Evolutionary conservation across 2,888 invertebrate genomes (phyloP).

Genomic region (Parnassius smintheus): DNA sequence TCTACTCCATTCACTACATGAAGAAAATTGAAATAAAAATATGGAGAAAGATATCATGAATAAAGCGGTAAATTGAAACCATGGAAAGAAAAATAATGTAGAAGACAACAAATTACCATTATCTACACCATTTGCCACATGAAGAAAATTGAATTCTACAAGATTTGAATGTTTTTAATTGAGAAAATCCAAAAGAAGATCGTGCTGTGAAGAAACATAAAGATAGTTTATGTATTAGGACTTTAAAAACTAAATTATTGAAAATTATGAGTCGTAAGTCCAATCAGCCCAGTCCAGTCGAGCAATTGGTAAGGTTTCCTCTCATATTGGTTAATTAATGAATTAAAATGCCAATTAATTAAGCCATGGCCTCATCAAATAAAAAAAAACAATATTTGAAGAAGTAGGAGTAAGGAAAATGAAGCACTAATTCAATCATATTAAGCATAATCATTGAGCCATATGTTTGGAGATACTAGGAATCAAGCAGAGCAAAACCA

Average conservation of each 20-base stretch:
- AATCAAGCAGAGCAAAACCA: neutral
- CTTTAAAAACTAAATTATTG: conserved; percentile 15
- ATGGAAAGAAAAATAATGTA: conserved; percentile 2
- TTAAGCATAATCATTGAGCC: neutral
- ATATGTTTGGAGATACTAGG: neutral
- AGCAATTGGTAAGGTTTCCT: conserved; percentile 62
- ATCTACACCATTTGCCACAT: neutral
- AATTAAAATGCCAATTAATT: conserved; percentile 61
- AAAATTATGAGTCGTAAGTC: conserved; percentile 56
- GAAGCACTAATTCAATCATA: neutral
- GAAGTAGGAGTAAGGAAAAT: conserved; percentile 1
- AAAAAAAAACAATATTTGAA: conserved; percentile 21
- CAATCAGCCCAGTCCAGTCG: conserved; percentile 70
- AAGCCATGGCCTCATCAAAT: conserved; percentile 32
- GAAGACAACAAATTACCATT: neutral
- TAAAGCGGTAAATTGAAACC: neutral
- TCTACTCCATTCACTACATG: neutral
- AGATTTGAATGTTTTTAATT: neutral
- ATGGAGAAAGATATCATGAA: neutral
- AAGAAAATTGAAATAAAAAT: neutral
- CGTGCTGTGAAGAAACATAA: conserved; percentile 10
- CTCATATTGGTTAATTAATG: conserved; percentile 31
- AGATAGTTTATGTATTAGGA: conserved; percentile 2
- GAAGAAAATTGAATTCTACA: neutral
- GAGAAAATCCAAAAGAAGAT: conserved; percentile 16